A percentile compares a stretch with the other conserved stretches of the same genome.
Evolutionary conservation across 2,113 vertebrate species (phyloP).

Genomic region (Myrmecophaga tridactyla): DNA sequence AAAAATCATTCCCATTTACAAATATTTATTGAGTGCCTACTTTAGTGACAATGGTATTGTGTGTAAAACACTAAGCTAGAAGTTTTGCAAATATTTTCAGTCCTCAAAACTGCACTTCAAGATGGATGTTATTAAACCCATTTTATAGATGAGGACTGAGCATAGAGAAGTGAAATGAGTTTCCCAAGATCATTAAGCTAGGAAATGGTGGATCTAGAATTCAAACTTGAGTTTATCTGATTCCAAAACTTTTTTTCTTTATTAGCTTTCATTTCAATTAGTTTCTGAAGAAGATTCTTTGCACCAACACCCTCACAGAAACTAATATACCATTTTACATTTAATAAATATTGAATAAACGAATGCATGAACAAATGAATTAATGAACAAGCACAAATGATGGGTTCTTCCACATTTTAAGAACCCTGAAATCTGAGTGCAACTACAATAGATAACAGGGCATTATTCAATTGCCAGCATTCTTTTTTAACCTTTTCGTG

Average conservation of each 20-base stretch:
- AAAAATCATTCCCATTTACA: neutral
- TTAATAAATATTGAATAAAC: neutral
- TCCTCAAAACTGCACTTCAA: neutral
- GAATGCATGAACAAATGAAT: neutral
- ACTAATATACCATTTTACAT: neutral
- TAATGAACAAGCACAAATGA: neutral
- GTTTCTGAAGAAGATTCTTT: neutral
- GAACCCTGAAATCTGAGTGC: neutral
- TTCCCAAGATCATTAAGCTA: neutral
- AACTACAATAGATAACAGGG: neutral
- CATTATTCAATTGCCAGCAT: neutral
- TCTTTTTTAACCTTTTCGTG: neutral
- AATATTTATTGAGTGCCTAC: neutral
- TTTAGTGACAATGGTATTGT: neutral
- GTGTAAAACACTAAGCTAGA: neutral
- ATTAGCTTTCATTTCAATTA: neutral
- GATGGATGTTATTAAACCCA: neutral
- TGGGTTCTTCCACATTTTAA: neutral
- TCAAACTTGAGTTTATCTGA: neutral
- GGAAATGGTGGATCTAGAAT: neutral
- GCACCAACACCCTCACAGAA: neutral
- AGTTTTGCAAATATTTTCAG: neutral
- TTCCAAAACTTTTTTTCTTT: neutral
- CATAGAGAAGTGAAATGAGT: neutral
- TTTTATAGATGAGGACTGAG: neutral